Conservation (phyloP, 2,888 invertebrate genomes). For the Drosophila macrospina region DNA sequence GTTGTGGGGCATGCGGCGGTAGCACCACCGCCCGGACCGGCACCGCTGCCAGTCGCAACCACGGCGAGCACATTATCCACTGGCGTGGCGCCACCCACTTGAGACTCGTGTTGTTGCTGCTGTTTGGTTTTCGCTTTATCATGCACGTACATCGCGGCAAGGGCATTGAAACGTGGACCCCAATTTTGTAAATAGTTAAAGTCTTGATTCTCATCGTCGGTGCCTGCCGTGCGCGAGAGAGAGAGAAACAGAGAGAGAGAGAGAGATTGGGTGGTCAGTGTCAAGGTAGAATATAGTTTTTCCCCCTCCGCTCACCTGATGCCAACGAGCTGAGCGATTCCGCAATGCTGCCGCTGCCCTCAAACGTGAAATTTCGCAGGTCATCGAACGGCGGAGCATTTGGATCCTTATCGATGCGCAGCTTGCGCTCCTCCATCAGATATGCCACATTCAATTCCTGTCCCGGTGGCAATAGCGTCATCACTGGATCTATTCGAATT, state of each 20-base stretch:
- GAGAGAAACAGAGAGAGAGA: conserved; percentile 17
- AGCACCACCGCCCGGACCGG: conserved; percentile 63
- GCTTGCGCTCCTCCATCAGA: conserved; percentile 98
- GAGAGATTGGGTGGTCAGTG: conserved; percentile 9
- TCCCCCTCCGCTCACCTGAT: conserved; percentile 92
- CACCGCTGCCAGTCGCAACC: conserved; percentile 71
- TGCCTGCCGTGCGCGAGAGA: conserved; percentile 90
- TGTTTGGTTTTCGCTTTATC: conserved; percentile 78
- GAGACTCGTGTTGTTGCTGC: conserved; percentile 41
- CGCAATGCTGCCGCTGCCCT: conserved; percentile 98
- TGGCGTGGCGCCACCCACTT: conserved; percentile 25
- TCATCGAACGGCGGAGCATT: conserved; percentile 99
- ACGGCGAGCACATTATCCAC: conserved; percentile 59
- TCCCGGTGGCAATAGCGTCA: conserved; percentile 86
- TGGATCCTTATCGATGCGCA: conserved; percentile 97
- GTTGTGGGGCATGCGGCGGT: conserved; percentile 12
- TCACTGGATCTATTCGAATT: conserved; percentile 87
- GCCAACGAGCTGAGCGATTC: conserved; percentile 98
- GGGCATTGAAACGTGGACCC: conserved; percentile 98
- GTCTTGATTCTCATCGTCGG: conserved; percentile 97
- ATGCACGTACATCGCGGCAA: conserved; percentile 96
- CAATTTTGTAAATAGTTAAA: conserved; percentile 98
- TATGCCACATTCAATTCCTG: conserved; percentile 95
- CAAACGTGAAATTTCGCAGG: conserved; percentile 98
- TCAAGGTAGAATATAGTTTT: neutral